A percentile compares a stretch with the other conserved stretches of the same genome.
phyloP scores from a whole-genome alignment of 1,140 invertebrate species.

The Pachypeltis micranthus region DNA sequence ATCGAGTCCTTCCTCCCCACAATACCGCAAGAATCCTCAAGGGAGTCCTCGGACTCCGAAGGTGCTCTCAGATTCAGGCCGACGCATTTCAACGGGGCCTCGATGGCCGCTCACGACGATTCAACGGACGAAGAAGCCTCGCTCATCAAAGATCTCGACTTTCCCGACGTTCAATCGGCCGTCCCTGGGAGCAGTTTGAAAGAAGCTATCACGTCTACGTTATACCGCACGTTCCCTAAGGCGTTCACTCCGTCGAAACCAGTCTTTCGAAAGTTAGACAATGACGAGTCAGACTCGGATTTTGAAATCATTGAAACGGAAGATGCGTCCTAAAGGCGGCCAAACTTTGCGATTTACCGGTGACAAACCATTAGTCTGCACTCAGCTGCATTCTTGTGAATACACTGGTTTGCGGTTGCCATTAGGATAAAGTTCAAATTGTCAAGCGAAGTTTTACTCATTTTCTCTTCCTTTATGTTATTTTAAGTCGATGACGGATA shows the following conservation, averaged over 20 bases:
- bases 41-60: conserved; percentile 3
- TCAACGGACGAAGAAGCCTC: conserved; percentile 9
- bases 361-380: too few species aligned
- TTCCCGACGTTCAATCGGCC: conserved; percentile 3
- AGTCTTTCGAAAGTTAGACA: background rate
- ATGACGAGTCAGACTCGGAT: conserved; percentile 14
- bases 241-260: background rate
- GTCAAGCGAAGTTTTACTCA: too few species aligned
- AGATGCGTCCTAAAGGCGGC: conserved; percentile 9
- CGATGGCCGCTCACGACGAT: background rate
- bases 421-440: too few species aligned
- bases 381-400: too few species aligned
- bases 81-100: conserved; percentile 13
- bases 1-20: conserved; percentile 5
- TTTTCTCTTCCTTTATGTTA: too few species aligned
- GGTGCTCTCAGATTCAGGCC: conserved; percentile 12
- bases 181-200: background rate
- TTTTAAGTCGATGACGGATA: too few species aligned
- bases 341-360: too few species aligned
- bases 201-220: background rate
- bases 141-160: conserved; percentile 11
- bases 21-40: background rate
- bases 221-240: conserved; percentile 15
- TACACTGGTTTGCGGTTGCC: too few species aligned
- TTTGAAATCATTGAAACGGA: conserved; percentile 20